Base-by-base conservation (phyloP, 2,888 invertebrate genomes). In the Junonia oenone region DNA sequence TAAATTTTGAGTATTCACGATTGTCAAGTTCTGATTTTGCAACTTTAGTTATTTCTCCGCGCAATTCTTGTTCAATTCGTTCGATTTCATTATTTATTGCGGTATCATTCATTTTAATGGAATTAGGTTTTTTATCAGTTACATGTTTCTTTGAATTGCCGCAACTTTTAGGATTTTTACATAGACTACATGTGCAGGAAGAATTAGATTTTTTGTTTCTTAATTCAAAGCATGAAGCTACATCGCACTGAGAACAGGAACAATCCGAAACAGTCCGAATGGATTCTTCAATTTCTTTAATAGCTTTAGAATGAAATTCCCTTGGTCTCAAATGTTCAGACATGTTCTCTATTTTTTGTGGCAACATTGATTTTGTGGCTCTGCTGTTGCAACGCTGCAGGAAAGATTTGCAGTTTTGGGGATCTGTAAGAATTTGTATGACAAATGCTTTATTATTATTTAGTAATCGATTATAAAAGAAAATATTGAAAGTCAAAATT, bases 161-260 rank as follows among this genome's bases (percentile, higher is more conserved):
- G 9, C 37, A 37, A 37, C 8, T 15, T 6, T 37, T 14, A 13
- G 37, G 37, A 0, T 37, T 14, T 37, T 37, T 15, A 15, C 37
- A 37, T 9, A 9, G 1, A 15, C 14, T 37, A 6, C 37, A 37
- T 5, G 37, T 15, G 9, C 37, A 37, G 15, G 37, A 37, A 15
- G 14, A 15, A 15, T 15, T 15, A 15, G 37, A 15, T 15, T 37
- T 37, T 37, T 15, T 6, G 15, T 37, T 37, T 37, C 71, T 69
- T 54, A 68, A 68, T 4, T 59, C 54, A 46, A 73, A 73, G 54
- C 78, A 80, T 14, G 45, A 47, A 6, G 62, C 15, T 1, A 75
- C 72, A 43, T 79, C 71, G 38, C 81, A 82, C 13, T 70, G 55
- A 4, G 62, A 50, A 53, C 84, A 83, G 0, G 84, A 81, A 52